These are phyloP conservation scores for Seira ritae DNA, from an alignment of 2,888 invertebrate genomes.

Conservation along the genomic window DNA sequence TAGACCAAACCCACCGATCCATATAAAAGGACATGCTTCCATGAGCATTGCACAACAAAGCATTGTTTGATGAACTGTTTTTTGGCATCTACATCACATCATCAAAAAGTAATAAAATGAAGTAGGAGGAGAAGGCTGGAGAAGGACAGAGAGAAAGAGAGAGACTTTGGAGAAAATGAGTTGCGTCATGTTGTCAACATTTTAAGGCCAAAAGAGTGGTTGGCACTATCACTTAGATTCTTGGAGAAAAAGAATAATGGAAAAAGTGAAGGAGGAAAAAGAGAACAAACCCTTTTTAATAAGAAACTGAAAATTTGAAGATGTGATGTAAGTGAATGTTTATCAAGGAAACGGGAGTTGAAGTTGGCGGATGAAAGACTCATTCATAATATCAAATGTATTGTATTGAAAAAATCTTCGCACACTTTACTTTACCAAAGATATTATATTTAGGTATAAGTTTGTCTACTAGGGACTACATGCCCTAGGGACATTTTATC, in stretches of 20 bases:
- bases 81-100: conserved; percentile 19
- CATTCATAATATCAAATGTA: too few species aligned
- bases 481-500: neutral
- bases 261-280: too few species aligned
- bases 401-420: neutral
- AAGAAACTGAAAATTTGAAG: neutral
- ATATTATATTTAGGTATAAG: neutral
- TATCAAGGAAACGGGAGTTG: neutral
- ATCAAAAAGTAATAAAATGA: neutral
- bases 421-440: neutral
- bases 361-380: too few species aligned
- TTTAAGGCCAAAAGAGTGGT: too few species aligned
- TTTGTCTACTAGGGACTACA: too few species aligned
- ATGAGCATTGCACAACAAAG: neutral
- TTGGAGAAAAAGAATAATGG: neutral
- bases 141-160: neutral
- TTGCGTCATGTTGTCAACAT: neutral
- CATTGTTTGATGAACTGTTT: conserved; percentile 26
- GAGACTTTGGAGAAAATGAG: conserved; percentile 8
- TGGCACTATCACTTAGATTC: too few species aligned
- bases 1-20: neutral
- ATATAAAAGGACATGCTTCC: neutral
- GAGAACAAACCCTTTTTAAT: neutral
- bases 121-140: neutral
- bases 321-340: neutral